These are phyloP conservation scores for Kryptolebias marmoratus DNA, from an alignment of 2,113 vertebrate genomes.

Conservation along the genomic window DNA sequence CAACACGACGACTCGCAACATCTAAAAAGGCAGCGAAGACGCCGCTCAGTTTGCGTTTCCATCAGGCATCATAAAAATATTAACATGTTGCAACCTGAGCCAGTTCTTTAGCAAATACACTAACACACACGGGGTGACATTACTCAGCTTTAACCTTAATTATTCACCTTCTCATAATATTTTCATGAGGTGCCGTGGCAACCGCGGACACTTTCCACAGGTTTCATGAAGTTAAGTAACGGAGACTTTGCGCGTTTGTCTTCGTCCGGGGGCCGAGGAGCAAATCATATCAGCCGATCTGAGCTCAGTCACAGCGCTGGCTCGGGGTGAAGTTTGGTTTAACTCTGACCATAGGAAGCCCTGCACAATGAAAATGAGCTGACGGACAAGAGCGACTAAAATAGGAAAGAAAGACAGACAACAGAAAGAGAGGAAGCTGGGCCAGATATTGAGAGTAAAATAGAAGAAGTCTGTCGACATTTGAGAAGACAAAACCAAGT, in stretches of 20 bases:
- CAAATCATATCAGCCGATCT: conserved; percentile 11
- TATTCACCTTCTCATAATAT: conserved; percentile 70
- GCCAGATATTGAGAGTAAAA: not conserved
- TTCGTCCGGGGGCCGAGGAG: not conserved
- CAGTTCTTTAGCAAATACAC: conserved; percentile 5
- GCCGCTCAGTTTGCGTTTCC: not conserved
- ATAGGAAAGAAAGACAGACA: not conserved
- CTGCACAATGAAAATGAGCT: conserved; percentile 24
- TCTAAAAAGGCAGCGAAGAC: conserved; percentile 1
- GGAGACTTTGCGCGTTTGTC: conserved; percentile 14
- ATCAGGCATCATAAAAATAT: conserved; percentile 3
- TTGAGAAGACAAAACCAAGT: not conserved
- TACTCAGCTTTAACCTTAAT: conserved; percentile 65
- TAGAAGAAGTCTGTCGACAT: not conserved
- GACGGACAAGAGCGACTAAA: not conserved
- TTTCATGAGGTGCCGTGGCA: conserved; percentile 61
- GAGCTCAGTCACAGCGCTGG: conserved; percentile 1
- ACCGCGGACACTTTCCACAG: conserved; percentile 35
- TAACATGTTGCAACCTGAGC: not conserved
- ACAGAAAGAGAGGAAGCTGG: not conserved
- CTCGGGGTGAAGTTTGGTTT: not conserved
- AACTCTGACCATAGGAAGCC: conserved; percentile 6
- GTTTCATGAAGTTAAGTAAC: conserved; percentile 42
- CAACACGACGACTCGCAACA: not conserved
- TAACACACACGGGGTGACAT: conserved; percentile 41